Evolutionary conservation across 2,113 vertebrate genomes (phyloP).

Genomic region (Athene noctua): DNA sequence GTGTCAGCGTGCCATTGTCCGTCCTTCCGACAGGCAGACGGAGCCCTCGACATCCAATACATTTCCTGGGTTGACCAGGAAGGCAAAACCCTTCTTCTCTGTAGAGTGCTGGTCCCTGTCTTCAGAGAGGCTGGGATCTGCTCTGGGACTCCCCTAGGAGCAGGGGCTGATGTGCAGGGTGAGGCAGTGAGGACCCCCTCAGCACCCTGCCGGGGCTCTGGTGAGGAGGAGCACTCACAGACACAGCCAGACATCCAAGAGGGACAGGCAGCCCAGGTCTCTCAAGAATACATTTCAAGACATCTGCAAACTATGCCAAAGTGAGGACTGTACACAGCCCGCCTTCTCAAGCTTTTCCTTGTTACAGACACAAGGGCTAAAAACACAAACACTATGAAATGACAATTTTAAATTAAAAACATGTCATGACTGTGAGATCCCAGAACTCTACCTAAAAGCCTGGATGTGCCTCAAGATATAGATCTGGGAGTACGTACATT

Average conservation of each 20-base stretch:
- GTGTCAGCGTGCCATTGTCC: rapidly evolving
- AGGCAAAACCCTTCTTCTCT: background rate
- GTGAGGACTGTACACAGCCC: background rate
- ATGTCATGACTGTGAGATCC: background rate
- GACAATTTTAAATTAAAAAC: background rate
- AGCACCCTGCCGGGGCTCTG: background rate
- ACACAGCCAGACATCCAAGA: background rate
- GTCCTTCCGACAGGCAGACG: background rate
- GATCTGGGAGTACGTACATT: background rate
- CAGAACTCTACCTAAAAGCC: background rate
- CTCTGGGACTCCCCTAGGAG: background rate
- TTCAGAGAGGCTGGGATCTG: background rate
- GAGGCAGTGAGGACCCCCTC: background rate
- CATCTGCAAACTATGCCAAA: background rate
- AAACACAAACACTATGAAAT: background rate
- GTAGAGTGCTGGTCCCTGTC: background rate
- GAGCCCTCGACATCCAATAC: background rate
- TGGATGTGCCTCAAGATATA: background rate
- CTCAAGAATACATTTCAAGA: background rate
- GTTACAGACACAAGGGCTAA: background rate
- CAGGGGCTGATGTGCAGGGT: background rate
- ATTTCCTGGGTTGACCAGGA: background rate
- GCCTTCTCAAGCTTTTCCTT: background rate
- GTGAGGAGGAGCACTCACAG: background rate
- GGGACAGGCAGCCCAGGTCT: background rate